Evolutionary conservation across 2,113 vertebrate species (phyloP).

Genomic region (Indri indri): DNA sequence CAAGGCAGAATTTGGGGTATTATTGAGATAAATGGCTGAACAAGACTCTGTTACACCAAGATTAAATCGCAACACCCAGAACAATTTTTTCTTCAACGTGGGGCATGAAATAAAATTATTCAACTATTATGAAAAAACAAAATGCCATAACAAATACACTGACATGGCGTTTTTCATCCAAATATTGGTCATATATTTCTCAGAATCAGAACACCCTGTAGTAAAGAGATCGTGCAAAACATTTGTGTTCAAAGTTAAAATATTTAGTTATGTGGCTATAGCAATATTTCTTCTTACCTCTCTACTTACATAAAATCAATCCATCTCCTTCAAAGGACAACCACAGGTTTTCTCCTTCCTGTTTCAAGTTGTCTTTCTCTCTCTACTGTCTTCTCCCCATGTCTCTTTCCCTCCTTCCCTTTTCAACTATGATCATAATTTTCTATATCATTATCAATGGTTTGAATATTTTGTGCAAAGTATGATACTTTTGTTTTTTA

Average conservation of each 20-base stretch:
- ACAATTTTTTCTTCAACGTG: slow-evolving; percentile 60
- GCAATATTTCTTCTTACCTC: background rate
- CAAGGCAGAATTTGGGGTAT: slow-evolving; percentile 63
- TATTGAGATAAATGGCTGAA: slow-evolving; percentile 71
- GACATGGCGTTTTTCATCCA: background rate
- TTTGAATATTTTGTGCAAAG: background rate
- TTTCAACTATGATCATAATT: background rate
- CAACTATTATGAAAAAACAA: slow-evolving; percentile 60
- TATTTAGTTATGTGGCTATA: background rate
- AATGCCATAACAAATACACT: slow-evolving; percentile 15
- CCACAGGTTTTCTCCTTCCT: background rate
- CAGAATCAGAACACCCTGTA: background rate
- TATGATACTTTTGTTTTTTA: background rate
- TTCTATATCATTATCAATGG: background rate
- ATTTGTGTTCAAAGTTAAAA: background rate
- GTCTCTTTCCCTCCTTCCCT: background rate
- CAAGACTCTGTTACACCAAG: slow-evolving; percentile 57
- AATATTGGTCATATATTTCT: background rate
- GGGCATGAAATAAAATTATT: slow-evolving; percentile 59
- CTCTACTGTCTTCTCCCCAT: background rate
- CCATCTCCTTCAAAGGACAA: background rate
- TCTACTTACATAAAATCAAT: background rate
- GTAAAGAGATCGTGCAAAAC: background rate
- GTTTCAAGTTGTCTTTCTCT: background rate
- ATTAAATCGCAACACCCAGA: slow-evolving; percentile 60